These are phyloP conservation scores for Poecile atricapillus DNA, from an alignment of 2,113 vertebrate species.

Conservation along the genomic window DNA sequence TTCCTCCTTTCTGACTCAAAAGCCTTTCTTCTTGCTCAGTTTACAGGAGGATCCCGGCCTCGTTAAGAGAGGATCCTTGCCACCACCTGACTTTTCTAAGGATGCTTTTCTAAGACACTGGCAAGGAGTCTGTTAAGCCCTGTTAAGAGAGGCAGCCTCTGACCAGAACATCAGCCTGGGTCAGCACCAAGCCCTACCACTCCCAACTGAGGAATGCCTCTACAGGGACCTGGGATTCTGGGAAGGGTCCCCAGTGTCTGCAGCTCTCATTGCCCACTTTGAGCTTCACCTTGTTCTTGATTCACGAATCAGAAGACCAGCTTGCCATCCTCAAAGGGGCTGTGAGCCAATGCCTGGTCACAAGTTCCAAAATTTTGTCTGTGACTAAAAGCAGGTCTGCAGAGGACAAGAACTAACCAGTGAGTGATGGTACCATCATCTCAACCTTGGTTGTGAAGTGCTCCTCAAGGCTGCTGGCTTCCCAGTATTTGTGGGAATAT, in stretches of 20 bases:
- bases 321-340: neutral
- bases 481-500: neutral
- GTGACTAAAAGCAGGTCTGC: neutral
- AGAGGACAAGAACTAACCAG: neutral
- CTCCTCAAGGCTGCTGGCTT: neutral
- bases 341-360: neutral
- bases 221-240: fast-evolving
- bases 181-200: neutral
- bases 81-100: neutral
- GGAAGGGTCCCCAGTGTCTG: neutral
- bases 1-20: neutral
- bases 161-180: neutral
- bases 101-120: neutral
- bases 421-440: neutral
- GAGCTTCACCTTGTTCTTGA: neutral
- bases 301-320: neutral
- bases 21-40: neutral
- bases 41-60: neutral
- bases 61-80: neutral
- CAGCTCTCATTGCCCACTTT: neutral
- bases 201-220: neutral
- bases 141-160: neutral
- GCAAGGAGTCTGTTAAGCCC: neutral
- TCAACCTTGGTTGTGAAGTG: neutral
- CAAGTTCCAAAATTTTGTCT: neutral